These are phyloP conservation scores for Brachionus sp. DNA, from an alignment of 1,140 invertebrate genomes.

Conservation along the genomic window DNA sequence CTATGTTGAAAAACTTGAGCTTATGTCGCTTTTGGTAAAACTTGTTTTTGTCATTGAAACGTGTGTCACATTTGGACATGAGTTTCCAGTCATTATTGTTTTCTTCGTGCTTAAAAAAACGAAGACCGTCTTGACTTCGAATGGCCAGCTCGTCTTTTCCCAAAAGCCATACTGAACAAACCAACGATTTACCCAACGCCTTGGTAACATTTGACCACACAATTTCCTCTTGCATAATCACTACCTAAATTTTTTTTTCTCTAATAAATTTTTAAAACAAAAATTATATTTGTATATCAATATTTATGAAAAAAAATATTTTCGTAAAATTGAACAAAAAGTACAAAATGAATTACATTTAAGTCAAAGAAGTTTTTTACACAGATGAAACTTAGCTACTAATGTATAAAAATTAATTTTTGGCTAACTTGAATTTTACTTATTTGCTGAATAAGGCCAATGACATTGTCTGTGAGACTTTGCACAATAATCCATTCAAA, in stretches of 20 bases:
- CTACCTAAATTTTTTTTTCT: not conserved
- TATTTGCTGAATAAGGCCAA: no score
- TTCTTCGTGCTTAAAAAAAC: not conserved
- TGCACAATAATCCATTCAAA: no score
- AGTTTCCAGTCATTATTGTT: constrained; percentile 11
- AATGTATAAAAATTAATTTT: no score
- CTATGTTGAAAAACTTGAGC: not conserved
- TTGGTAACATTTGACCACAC: not conserved
- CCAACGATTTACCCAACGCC: not conserved
- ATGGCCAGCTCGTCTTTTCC: not conserved
- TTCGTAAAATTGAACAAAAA: no score
- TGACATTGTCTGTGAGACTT: no score
- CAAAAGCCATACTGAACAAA: not conserved
- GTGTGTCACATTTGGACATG: constrained; percentile 10
- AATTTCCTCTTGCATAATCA: not conserved
- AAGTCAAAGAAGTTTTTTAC: no score
- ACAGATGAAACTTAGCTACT: no score
- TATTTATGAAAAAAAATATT: not conserved
- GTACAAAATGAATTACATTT: no score
- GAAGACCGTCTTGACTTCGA: constrained; percentile 6
- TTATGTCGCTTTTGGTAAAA: not conserved
- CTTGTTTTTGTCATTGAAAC: constrained; percentile 12
- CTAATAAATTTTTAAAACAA: not conserved
- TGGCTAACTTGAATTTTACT: no score
- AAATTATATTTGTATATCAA: not conserved